Percentiles rank a stretch among this genome's conserved stretches.
phyloP scores from a whole-genome alignment of 2,888 invertebrate species.

The Troides oblongomaculatus region DNA sequence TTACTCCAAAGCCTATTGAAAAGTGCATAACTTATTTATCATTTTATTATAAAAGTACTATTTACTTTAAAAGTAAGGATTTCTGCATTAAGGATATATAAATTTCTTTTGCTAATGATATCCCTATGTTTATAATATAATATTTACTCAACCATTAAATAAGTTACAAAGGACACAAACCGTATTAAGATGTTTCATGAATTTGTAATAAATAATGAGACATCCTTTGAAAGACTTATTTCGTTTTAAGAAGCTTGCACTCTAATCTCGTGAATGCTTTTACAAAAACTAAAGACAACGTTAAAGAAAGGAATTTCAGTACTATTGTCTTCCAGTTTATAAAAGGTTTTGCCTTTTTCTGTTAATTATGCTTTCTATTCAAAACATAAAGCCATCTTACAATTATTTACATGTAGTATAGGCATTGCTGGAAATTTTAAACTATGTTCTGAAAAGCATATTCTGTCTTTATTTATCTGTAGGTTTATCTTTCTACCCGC shows the following conservation, averaged over 20 bases:
- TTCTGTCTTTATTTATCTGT: too few species aligned
- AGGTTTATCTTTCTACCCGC: too few species aligned
- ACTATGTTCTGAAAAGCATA: too few species aligned
- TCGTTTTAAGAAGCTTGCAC: slow-evolving; percentile 1
- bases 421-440: too few species aligned
- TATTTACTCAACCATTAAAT: background rate
- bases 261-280: slow-evolving; percentile 1
- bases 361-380: background rate
- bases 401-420: background rate
- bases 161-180: background rate
- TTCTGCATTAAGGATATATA: too few species aligned
- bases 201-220: background rate
- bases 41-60: too few species aligned
- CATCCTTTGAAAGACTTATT: slow-evolving; percentile 2
- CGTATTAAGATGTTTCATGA: background rate
- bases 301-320: background rate
- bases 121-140: too few species aligned
- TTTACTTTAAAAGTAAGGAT: too few species aligned
- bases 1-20: too few species aligned
- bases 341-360: background rate
- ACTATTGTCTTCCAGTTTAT: background rate
- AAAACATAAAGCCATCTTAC: background rate
- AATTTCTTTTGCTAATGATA: too few species aligned
- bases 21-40: too few species aligned
- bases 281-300: background rate